Evolutionary conservation across 2,113 vertebrate species (phyloP), one percentile per base, ranked within the genome.

Genomic region (Phycodurus eques): DNA sequence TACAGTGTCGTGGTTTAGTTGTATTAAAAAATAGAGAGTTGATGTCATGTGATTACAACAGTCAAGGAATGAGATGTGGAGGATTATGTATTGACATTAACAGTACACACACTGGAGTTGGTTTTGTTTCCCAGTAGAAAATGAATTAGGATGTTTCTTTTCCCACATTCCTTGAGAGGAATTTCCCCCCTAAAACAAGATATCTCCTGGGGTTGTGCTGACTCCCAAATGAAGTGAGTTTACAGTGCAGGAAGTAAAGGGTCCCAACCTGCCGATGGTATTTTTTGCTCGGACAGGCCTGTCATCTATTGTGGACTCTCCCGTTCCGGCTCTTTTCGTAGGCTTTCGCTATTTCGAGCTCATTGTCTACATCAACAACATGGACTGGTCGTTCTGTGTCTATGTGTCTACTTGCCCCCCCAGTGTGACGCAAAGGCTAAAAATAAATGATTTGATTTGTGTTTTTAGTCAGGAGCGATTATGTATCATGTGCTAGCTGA

Each of bases 271-370:
- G 74, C 3, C 1, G 17, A 2, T 15, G 80, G 22, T 64, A 85
- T 80, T 83, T 80, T 80, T 81, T 71, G 61, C 72, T 57, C 54
- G 1, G 8, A 33, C 27, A 33, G 66, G 8, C n/a, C 14, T 35
- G 22, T 46, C 31, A 42, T 79, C 66, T 33, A 54, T 12, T 2
- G 31, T 70, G 71, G 54, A 60, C 54, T 68, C 68, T 4, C 39
- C 57, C 61, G 13, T 78, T 62, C 80, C 84, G 72, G 33, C 20
- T 10, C 62, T 66, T 83, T 81, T 83, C 80, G 12, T 2, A 1
- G 46, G 15, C 60, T 43, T 65, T 51, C 27, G 78, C 69, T 76
- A 66, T 82, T 65, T 76, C 59, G 2, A 62, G 63, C 11, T 33
- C 13, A 39, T 39, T 13, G 31, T 5, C 13, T 61, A 35, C 59